These are phyloP conservation scores for Spermophilus dauricus DNA, from an alignment of 2,113 vertebrate species.

Conservation along the genomic window DNA sequence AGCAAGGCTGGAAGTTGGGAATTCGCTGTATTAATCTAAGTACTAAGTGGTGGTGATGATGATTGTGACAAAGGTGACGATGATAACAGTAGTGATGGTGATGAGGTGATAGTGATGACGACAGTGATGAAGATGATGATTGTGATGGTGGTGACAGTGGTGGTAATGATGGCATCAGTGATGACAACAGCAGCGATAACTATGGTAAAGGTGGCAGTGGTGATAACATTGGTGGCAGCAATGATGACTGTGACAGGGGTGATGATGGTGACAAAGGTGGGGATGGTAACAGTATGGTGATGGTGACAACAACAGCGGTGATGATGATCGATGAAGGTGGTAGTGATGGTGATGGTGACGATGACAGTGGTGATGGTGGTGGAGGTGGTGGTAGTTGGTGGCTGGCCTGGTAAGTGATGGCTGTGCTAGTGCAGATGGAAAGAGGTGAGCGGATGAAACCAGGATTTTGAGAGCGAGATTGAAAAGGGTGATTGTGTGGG, in stretches of 20 bases:
- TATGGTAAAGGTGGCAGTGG: background rate
- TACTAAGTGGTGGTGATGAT: too few relatives aligned
- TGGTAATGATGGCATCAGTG: too few relatives aligned
- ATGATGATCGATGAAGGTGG: rapidly evolving
- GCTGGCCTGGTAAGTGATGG: background rate
- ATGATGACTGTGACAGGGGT: rapidly evolving
- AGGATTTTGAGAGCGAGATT: background rate
- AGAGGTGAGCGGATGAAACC: background rate
- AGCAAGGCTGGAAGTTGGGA: background rate
- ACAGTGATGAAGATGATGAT: too few relatives aligned
- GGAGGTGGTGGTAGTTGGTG: rapidly evolving
- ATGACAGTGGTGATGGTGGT: rapidly evolving
- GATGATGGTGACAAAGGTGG: too few relatives aligned
- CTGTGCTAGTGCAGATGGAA: background rate
- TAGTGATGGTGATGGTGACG: rapidly evolving
- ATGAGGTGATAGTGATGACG: background rate
- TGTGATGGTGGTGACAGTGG: too few relatives aligned
- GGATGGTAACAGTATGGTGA: rapidly evolving
- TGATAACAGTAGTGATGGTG: too few relatives aligned
- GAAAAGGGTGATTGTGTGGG: background rate
- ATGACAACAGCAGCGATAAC: rapidly evolving
- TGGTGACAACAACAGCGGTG: background rate
- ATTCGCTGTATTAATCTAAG: background rate
- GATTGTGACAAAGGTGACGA: too few relatives aligned
- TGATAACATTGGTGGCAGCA: too few relatives aligned